These are phyloP conservation scores for Drepanosiphum platanoidis DNA, from an alignment of 2,888 invertebrate species.

Conservation along the genomic window DNA sequence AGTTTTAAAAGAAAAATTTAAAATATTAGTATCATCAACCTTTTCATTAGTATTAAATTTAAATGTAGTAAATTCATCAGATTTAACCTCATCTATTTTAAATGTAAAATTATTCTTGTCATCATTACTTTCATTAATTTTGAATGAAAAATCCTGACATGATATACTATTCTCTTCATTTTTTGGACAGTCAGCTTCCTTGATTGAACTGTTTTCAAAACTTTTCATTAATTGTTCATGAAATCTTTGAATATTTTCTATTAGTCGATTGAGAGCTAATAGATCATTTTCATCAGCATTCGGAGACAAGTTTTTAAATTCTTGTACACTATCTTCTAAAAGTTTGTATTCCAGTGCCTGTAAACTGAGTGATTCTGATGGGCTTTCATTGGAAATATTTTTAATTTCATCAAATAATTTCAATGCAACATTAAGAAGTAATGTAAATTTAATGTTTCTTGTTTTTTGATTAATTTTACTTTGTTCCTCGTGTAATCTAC, in stretches of 20 bases:
- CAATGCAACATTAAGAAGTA: neutral
- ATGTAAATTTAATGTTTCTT: neutral
- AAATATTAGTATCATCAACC: neutral
- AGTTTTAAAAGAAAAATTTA: constrained; percentile 31
- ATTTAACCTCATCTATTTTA: constrained; percentile 5
- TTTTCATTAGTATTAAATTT: constrained; percentile 26
- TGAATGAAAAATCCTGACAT: neutral
- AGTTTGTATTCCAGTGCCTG: neutral
- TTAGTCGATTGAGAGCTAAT: neutral
- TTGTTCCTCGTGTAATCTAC: constrained; percentile 9
- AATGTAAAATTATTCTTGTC: constrained; percentile 23
- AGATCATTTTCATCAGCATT: neutral
- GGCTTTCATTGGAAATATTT: neutral
- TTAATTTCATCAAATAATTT: neutral
- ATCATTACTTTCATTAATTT: constrained; percentile 5
- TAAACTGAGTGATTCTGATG: constrained; percentile 6
- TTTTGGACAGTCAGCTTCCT: neutral
- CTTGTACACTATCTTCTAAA: neutral
- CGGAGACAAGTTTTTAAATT: neutral
- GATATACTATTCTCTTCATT: neutral
- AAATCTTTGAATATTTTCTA: constrained; percentile 20
- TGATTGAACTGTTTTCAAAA: neutral
- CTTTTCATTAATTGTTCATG: neutral
- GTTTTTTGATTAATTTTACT: constrained; percentile 16
- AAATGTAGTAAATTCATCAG: constrained; percentile 13